These are phyloP conservation scores for Epinotia nisella DNA, from an alignment of 2,888 invertebrate genomes.

Conservation along the genomic window DNA sequence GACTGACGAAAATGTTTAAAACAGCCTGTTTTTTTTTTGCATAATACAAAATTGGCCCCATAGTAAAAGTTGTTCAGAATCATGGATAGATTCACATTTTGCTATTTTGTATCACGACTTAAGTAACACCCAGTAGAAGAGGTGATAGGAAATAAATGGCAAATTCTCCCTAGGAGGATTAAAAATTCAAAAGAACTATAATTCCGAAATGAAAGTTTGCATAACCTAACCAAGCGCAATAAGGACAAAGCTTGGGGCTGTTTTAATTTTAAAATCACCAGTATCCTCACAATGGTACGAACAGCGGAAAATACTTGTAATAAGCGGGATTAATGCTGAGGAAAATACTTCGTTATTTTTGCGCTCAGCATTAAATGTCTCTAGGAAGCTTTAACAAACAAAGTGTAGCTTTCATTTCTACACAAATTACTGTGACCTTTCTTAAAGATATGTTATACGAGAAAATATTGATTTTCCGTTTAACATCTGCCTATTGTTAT, in stretches of 20 bases:
- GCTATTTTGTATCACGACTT: too few species aligned
- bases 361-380: conserved; percentile 11
- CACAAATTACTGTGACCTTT: too few species aligned
- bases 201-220: conserved; percentile 1
- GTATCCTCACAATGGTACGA: conserved; percentile 61
- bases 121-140: too few species aligned
- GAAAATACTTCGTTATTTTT: conserved; percentile 13
- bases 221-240: conserved; percentile 52
- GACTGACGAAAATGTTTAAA: too few species aligned
- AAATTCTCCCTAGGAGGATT: not conserved
- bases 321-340: conserved; percentile 42
- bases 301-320: conserved; percentile 64
- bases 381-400: not conserved
- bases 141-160: not conserved
- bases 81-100: too few species aligned
- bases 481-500: too few species aligned
- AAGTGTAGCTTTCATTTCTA: not conserved
- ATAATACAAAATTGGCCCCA: too few species aligned
- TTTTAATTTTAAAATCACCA: conserved; percentile 79
- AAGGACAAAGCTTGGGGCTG: conserved; percentile 68
- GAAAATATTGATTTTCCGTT: too few species aligned
- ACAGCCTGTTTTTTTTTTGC: too few species aligned
- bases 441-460: too few species aligned
- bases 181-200: conserved; percentile 10
- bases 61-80: too few species aligned